Evolutionary conservation across 2,113 vertebrate species (phyloP).

Genomic region (Hystrix brachyura): DNA sequence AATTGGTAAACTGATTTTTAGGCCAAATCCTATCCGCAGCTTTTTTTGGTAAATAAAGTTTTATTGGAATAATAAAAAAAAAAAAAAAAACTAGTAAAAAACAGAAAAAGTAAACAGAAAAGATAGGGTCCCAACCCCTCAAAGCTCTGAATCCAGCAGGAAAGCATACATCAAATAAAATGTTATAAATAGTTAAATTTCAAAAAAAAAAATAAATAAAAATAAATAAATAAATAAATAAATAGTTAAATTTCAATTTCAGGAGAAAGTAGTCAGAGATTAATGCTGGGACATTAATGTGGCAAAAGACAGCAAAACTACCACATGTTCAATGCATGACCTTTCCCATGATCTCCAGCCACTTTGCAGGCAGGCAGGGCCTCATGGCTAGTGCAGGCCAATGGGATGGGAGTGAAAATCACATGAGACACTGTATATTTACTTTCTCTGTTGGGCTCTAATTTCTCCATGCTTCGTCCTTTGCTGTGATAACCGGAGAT

Average conservation of each 20-base stretch:
- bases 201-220: too few species aligned
- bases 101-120: constrained; percentile 40
- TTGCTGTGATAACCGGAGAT: not conserved
- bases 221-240: too few species aligned
- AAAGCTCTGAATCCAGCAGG: not conserved
- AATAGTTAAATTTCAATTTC: not conserved
- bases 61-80: not conserved
- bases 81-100: not conserved
- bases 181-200: not conserved
- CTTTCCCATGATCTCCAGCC: not conserved
- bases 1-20: not conserved
- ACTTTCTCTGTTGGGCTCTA: not conserved
- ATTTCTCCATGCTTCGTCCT: not conserved
- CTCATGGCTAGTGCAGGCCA: not conserved
- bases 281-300: not conserved
- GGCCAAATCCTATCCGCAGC: too few species aligned
- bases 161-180: not conserved
- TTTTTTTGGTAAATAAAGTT: not conserved
- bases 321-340: not conserved
- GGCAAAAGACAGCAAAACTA: not conserved
- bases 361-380: not conserved
- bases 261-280: not conserved
- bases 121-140: not conserved
- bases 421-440: not conserved
- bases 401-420: not conserved